Evolutionary conservation across 2,797 vertebrate genomes (phyloP).

Genomic region (Dermochelys coriacea): DNA sequence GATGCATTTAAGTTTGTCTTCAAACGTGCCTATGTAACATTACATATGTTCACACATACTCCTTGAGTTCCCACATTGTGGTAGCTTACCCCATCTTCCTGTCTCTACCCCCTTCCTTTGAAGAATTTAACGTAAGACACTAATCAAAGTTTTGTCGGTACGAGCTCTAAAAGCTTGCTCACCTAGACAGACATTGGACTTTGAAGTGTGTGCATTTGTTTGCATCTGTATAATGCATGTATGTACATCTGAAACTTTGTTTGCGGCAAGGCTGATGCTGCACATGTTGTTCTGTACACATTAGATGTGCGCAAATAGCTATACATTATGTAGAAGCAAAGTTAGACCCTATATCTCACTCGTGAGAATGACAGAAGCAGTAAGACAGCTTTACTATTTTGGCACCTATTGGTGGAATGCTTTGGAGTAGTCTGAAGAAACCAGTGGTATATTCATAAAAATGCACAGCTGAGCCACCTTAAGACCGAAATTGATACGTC

Average conservation of each 20-base stretch:
- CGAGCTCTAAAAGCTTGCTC: rapidly evolving
- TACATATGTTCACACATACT: background rate
- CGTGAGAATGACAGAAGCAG: background rate
- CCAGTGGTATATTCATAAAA: background rate
- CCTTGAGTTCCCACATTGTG: rapidly evolving
- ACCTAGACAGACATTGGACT: rapidly evolving
- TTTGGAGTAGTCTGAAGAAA: background rate
- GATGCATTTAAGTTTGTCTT: background rate
- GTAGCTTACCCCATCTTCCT: rapidly evolving
- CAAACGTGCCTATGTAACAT: background rate
- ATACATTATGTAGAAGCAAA: rapidly evolving
- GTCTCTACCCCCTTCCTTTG: background rate
- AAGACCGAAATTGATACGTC: background rate
- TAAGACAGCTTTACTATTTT: background rate
- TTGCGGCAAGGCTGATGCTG: background rate
- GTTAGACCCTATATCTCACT: rapidly evolving
- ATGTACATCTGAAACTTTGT: background rate
- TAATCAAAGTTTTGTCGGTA: background rate
- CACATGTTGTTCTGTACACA: rapidly evolving
- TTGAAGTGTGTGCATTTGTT: rapidly evolving
- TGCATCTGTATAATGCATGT: background rate
- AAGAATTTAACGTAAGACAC: background rate
- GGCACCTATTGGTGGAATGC: background rate
- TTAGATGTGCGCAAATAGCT: background rate
- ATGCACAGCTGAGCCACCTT: rapidly evolving